Base-by-base conservation (phyloP, 2,888 invertebrate species). In the Pocota personata region DNA sequence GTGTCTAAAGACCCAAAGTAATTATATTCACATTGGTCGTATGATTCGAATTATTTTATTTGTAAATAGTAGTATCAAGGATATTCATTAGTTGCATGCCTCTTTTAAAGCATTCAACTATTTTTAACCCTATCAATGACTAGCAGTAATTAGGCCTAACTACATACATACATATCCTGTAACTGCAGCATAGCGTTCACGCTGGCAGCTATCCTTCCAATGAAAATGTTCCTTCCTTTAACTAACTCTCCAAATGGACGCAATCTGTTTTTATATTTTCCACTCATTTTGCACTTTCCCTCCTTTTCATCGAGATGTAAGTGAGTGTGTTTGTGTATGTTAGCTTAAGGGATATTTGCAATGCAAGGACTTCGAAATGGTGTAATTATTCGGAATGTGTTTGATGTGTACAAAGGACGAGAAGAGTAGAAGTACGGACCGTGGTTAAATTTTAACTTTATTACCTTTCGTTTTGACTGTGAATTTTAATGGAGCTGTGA, bases 371-470 rank as follows among this genome's bases (percentile, higher is more conserved):
- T 73, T 73, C 35, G 30, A 67, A 77, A 78, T 67, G 73, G 78
- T 78, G 72, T 78, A 83, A 73, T 83, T 78, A 83, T 67, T 77
- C 83, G 78, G 64, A 78, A 67, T 72, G 73, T 83, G 69, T 79
- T 79, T 73, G 73, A 21, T 69, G 46, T 40, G 66, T 40, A 27
- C 73, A 66, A 16, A 69, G 40, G 58, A 69, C 37, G 16, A 52
- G 21, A 57, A 10, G 10, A n/a, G 40, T 16, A 40, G 8, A 21
- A 37, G 12, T 35, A 21, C 27, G 37, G 64, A 43, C 24, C 46
- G 64, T 37, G 82, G 86, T 86, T 72, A 86, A 72, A 76, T 82
- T 82, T 82, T 71, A 82, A 77, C 72, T 82, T 86, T 76, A 86
- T 86, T 86, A 86, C 80, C 84, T 60, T 80, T 67, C 40, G 75